Evolutionary conservation across 2,113 vertebrate genomes (phyloP).

Genomic region (Mus pahari): DNA sequence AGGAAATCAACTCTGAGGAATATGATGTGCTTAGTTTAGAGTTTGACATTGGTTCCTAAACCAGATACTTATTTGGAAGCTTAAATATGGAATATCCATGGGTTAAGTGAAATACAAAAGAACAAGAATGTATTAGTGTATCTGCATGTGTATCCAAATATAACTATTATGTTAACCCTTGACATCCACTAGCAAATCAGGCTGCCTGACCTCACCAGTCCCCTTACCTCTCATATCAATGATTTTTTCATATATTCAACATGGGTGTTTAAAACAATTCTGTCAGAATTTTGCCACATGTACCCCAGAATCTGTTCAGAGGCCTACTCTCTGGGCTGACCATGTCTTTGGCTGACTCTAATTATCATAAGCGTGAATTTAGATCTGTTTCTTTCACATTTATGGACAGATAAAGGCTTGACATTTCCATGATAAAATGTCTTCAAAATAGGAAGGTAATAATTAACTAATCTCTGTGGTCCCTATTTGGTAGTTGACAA

Average conservation of each 20-base stretch:
- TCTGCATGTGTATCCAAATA: not conserved
- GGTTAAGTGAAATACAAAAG: not conserved
- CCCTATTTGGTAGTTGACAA: slow-evolving; percentile 48
- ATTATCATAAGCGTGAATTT: slow-evolving; percentile 70
- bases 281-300: slow-evolving; percentile 18
- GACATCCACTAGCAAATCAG: not conserved
- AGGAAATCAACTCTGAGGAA: not conserved
- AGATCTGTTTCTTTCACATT: slow-evolving; percentile 59
- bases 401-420: slow-evolving; percentile 68
- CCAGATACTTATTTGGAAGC: not conserved
- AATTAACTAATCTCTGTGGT: slow-evolving; percentile 72
- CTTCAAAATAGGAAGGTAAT: slow-evolving; percentile 71
- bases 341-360: slow-evolving; percentile 43
- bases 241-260: not conserved
- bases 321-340: not conserved
- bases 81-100: not conserved
- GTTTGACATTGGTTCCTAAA: not conserved
- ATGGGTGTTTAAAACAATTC: not conserved
- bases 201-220: not conserved
- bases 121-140: not conserved
- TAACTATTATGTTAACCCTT: not conserved
- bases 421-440: slow-evolving; percentile 75
- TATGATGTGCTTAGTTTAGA: not conserved
- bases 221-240: not conserved
- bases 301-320: not conserved